Conservation (phyloP, 2,113 vertebrate species). For the Columba janthina region DNA sequence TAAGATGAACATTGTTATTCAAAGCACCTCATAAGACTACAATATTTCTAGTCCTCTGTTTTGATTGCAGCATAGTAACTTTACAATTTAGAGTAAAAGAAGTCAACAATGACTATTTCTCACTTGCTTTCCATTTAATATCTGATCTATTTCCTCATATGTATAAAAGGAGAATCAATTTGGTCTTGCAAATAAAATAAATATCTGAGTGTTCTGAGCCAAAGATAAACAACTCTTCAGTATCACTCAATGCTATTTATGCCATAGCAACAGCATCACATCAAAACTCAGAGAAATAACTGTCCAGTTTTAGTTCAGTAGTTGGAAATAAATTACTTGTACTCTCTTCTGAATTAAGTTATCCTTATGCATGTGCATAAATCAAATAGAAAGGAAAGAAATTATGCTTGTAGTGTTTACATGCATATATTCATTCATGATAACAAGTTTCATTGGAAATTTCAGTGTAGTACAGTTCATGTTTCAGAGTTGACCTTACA, state of each 20-base stretch:
- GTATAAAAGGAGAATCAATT: background rate
- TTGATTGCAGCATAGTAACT: background rate
- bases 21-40: background rate
- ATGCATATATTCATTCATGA: conserved; percentile 46
- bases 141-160: background rate
- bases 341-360: conserved; percentile 65
- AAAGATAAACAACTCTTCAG: conserved; percentile 51
- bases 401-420: conserved; percentile 38
- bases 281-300: conserved; percentile 67
- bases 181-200: background rate
- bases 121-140: conserved; percentile 13
- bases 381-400: conserved; percentile 53
- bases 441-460: conserved; percentile 56
- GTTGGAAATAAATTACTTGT: conserved; percentile 65
- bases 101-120: background rate
- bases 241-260: conserved; percentile 49
- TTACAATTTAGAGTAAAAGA: conserved; percentile 1
- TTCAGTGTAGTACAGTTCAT: conserved; percentile 43
- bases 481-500: conserved; percentile 57
- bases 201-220: background rate
- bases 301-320: conserved; percentile 52
- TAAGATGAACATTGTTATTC: background rate
- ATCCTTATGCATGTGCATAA: conserved; percentile 43
- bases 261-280: background rate
- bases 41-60: background rate